A percentile compares a stretch with the other conserved stretches of the same genome.
These are phyloP conservation scores for Aphidoletes aphidimyza DNA, from an alignment of 2,888 invertebrate species.

Conservation along the genomic window DNA sequence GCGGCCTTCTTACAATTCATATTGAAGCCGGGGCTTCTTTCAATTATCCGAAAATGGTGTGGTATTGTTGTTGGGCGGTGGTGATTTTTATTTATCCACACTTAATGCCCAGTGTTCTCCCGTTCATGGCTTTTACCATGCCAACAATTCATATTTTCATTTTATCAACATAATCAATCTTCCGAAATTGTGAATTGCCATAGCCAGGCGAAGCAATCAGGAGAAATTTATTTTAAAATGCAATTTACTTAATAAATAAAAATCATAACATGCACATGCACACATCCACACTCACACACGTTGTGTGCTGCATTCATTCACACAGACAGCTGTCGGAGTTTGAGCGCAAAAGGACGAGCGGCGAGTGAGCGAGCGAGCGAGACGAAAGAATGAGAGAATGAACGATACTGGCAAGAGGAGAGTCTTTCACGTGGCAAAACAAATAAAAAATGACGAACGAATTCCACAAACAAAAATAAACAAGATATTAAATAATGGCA, in stretches of 20 bases:
- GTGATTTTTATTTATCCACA: constrained; percentile 4
- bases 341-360: neutral
- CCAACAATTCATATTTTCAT: constrained; percentile 38
- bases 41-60: neutral
- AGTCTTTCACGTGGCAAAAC: neutral
- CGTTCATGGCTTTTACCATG: neutral
- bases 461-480: neutral
- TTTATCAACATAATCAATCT: constrained; percentile 49
- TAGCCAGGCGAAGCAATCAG: neutral
- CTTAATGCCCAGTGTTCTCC: neutral
- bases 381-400: neutral
- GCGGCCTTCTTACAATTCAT: neutral
- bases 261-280: neutral
- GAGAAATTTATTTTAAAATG: constrained; percentile 24
- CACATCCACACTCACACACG: too few species aligned
- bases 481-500: neutral
- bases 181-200: constrained; percentile 15
- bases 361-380: neutral
- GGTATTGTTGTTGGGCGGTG: neutral
- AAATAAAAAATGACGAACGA: too few species aligned
- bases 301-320: too few species aligned
- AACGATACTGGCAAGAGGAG: too few species aligned
- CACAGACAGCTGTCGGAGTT: neutral
- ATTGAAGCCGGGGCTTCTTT: constrained; percentile 9
- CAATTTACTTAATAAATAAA: neutral